Percentiles rank a stretch among this genome's conserved stretches.
Evolutionary conservation across 2,888 invertebrate species (phyloP).

Genomic region (Acronicta psi): DNA sequence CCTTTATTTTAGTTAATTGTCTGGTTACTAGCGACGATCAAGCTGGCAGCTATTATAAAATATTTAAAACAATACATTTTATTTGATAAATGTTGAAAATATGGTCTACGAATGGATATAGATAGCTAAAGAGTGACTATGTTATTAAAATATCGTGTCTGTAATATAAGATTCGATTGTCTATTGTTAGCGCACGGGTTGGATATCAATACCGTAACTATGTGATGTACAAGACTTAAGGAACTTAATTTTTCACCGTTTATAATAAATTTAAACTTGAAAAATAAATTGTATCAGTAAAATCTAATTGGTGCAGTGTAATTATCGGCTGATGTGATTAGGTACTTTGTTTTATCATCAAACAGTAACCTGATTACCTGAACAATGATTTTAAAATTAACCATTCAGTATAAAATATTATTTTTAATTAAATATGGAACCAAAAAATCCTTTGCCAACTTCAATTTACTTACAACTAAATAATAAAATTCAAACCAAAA

Average conservation of each 20-base stretch:
- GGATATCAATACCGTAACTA: slow-evolving; percentile 17
- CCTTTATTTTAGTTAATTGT: too few species aligned
- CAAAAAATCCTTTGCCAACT: slow-evolving; percentile 8
- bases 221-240: neutral
- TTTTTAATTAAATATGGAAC: neutral
- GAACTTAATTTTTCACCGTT: neutral
- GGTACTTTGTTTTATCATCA: neutral
- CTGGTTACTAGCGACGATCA: too few species aligned
- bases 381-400: too few species aligned
- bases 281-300: neutral
- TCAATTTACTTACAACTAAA: slow-evolving; percentile 17
- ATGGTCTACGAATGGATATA: slow-evolving; percentile 2
- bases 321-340: neutral
- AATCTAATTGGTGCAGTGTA: neutral
- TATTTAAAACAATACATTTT: neutral
- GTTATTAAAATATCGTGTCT: slow-evolving; percentile 40
- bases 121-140: slow-evolving; percentile 14
- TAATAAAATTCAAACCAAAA: neutral
- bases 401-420: too few species aligned
- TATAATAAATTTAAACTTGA: neutral
- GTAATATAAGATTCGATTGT: slow-evolving; percentile 35
- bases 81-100: neutral
- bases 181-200: slow-evolving; percentile 42
- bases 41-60: too few species aligned
- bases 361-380: neutral